These are phyloP conservation scores for Alviniconcha marisindica DNA, from an alignment of 1,140 invertebrate species.

Conservation along the genomic window DNA sequence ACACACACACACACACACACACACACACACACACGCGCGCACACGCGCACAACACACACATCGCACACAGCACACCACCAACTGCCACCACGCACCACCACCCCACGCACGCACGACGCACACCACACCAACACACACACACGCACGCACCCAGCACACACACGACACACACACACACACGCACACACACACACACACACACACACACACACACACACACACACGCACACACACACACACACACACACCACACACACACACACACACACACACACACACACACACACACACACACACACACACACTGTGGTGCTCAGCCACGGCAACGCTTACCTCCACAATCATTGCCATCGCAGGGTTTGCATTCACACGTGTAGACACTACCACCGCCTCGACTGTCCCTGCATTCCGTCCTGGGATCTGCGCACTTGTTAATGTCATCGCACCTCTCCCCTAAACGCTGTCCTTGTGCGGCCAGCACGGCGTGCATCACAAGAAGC, in stretches of 20 bases:
- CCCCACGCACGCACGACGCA: neutral
- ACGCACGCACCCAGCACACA: neutral
- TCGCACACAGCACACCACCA: too few species aligned
- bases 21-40: neutral
- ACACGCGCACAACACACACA: neutral
- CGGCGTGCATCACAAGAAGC: too few species aligned
- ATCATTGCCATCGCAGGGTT: neutral
- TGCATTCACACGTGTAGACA: neutral
- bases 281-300: neutral
- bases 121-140: neutral
- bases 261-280: neutral
- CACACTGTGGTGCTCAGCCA: neutral
- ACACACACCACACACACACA: slow-evolving; percentile 13
- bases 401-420: too few species aligned
- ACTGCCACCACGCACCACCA: too few species aligned
- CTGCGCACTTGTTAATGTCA: too few species aligned
- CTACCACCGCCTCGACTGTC: too few species aligned
- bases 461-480: too few species aligned
- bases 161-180: slow-evolving; percentile 8
- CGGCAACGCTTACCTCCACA: neutral
- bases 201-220: neutral
- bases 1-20: neutral
- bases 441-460: too few species aligned
- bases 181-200: slow-evolving; percentile 5
- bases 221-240: neutral